Evolutionary conservation across 2,797 vertebrate species (phyloP).

Genomic region (Tarsius wallacei): DNA sequence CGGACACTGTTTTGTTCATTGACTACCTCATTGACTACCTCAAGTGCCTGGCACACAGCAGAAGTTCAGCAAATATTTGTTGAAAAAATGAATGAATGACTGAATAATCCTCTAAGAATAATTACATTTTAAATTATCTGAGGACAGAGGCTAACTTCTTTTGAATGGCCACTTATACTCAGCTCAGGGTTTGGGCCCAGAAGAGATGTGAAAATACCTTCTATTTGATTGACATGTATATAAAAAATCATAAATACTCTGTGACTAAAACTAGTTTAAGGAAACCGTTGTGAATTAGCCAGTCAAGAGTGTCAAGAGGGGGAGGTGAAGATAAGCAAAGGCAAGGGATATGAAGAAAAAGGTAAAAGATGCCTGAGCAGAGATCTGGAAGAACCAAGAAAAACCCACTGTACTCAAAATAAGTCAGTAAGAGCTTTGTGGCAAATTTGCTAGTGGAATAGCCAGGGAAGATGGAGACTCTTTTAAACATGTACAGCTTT

Average conservation of each 20-base stretch:
- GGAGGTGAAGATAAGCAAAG: neutral
- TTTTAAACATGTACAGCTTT: neutral
- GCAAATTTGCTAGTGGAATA: neutral
- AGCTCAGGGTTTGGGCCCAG: neutral
- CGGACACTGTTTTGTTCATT: conserved; percentile 25
- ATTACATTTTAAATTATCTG: conserved; percentile 32
- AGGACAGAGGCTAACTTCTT: conserved; percentile 39
- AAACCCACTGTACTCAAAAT: neutral
- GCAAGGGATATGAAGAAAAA: conserved; percentile 25
- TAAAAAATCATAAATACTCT: conserved; percentile 38
- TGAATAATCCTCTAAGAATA: conserved; percentile 4
- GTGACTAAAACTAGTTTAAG: conserved; percentile 38
- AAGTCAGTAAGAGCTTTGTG: neutral
- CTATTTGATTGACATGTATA: neutral
- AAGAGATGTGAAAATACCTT: conserved; percentile 53
- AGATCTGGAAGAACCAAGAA: neutral
- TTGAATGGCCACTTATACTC: neutral
- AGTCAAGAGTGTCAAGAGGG: neutral
- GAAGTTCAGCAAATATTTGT: conserved; percentile 8
- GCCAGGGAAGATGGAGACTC: neutral
- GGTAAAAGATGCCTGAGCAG: neutral
- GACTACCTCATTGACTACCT: neutral
- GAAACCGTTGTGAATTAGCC: neutral
- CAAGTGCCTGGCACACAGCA: neutral
- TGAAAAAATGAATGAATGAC: conserved; percentile 49